Evolutionary conservation across 2,113 vertebrate genomes (phyloP), one percentile per base, ranked within the genome.

Genomic region (Natator depressus): DNA sequence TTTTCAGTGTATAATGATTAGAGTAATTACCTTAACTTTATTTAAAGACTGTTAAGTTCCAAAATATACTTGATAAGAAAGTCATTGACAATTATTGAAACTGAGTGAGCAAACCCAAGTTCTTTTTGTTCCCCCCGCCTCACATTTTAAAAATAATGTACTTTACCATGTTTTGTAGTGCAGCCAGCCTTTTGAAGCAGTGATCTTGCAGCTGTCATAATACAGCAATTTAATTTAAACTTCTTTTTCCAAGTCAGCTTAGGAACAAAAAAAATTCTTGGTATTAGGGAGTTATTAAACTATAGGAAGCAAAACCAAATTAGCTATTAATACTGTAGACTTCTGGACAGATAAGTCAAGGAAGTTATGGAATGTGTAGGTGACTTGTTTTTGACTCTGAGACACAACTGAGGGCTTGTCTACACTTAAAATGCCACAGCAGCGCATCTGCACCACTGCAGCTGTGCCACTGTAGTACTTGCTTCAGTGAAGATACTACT

Each of bases 131-230:
- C 50, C 38, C 95, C 90, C n/a, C 24, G 42, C 94, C 85, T 59
- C 57, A 59, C 57, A 59, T 91, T 96, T 93, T 84, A 87, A 95
- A 95, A 81, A 51, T 80, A 96, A 65, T 94, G 59, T 82, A 2
- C 53, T 95, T 95, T 72, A 55, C 55, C 62, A 42, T 19, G 47
- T 91, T 93, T 80, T 72, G 9, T 91, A 90, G 78, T 83, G 53
- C 95, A 79, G 79, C 12, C 38, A 82, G 11, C 53, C 13, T 96
- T 90, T 94, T 54, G 89, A 75, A 94, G 17, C 6, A 84, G 62
- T 91, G 95, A 78, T 53, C 62, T 93, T 93, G n/a, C 55, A 90
- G 25, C 31, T 93, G 53, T 90, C 24, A 47, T 96, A 55, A 69
- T 27, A 84, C 27, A 76, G 27, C 38, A 80, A 8, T 93, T 96